phyloP scores from a whole-genome alignment of 2,888 invertebrate species.

The Glaucopsyche alexis region DNA sequence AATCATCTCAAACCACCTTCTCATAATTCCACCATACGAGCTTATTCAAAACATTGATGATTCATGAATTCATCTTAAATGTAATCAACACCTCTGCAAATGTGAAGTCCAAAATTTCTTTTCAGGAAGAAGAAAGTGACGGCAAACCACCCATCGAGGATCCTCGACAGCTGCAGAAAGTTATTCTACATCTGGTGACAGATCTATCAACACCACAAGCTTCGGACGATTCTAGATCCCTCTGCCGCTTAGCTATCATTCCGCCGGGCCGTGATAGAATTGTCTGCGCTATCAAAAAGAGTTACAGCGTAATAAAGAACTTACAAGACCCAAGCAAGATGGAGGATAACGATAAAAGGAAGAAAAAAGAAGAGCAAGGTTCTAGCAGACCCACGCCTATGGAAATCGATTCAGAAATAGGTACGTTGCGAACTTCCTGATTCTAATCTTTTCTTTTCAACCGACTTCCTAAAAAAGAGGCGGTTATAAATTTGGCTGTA shows the following conservation, averaged over 20 bases:
- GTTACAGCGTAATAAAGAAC: constrained; percentile 55
- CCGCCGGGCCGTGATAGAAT: constrained; percentile 60
- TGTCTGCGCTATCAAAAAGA: constrained; percentile 61
- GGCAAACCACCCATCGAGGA: constrained; percentile 78
- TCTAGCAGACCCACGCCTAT: background rate
- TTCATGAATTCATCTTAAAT: background rate
- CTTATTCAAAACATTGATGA: background rate
- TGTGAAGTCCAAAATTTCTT: background rate
- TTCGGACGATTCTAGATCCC: constrained; percentile 31
- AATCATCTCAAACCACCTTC: too few species aligned
- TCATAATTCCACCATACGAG: background rate
- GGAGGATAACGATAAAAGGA: background rate
- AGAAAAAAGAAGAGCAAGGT: background rate
- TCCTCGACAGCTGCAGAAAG: constrained; percentile 83
- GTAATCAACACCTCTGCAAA: background rate
- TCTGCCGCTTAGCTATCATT: constrained; percentile 51
- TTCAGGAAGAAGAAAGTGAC: constrained; percentile 1
- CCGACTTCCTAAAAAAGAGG: too few species aligned
- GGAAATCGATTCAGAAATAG: background rate
- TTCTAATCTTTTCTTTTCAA: background rate
- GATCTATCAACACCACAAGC: constrained; percentile 55
- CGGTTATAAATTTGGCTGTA: too few species aligned
- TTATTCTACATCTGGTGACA: constrained; percentile 82
- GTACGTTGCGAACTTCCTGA: background rate
- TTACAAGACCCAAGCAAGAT: constrained; percentile 28